Evolutionary conservation across 2,888 invertebrate genomes (phyloP).

Genomic region (Sepioteuthis lessoniana): DNA sequence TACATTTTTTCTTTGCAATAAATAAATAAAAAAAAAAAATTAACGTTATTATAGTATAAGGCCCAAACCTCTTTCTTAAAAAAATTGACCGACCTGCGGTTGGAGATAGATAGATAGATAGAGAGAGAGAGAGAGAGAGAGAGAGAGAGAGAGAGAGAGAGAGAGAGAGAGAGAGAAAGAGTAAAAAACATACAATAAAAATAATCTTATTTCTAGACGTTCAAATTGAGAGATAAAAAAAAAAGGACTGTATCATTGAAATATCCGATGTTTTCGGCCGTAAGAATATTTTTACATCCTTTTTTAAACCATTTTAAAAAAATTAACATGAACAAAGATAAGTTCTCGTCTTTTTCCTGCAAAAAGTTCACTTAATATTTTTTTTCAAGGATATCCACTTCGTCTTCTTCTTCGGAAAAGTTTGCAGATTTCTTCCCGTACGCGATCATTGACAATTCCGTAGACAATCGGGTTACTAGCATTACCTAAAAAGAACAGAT

Average conservation of each 20-base stretch:
- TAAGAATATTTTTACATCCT: neutral
- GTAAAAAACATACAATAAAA: too few species aligned
- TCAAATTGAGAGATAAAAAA: neutral
- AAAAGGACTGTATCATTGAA: neutral
- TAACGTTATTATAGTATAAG: neutral
- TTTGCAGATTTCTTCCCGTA: constrained; percentile 52
- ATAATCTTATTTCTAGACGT: too few species aligned
- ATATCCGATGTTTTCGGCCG: neutral
- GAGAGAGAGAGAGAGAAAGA: neutral
- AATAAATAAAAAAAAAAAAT: neutral
- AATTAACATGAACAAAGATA: neutral
- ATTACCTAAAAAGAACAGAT: constrained; percentile 64
- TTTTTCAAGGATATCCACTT: constrained; percentile 25
- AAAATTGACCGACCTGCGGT: neutral
- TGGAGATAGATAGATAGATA: neutral
- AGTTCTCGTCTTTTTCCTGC: neutral
- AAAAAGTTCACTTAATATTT: neutral
- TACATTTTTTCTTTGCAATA: neutral
- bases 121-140: too few species aligned
- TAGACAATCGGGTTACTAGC: constrained; percentile 67
- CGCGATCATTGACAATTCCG: constrained; percentile 63
- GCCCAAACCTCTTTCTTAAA: neutral
- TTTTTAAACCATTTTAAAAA: neutral
- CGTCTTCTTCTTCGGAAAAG: constrained; percentile 23
- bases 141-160: neutral